These are phyloP conservation scores for Diabrotica undecimpunctata DNA, from an alignment of 1,140 invertebrate species.

Conservation along the genomic window DNA sequence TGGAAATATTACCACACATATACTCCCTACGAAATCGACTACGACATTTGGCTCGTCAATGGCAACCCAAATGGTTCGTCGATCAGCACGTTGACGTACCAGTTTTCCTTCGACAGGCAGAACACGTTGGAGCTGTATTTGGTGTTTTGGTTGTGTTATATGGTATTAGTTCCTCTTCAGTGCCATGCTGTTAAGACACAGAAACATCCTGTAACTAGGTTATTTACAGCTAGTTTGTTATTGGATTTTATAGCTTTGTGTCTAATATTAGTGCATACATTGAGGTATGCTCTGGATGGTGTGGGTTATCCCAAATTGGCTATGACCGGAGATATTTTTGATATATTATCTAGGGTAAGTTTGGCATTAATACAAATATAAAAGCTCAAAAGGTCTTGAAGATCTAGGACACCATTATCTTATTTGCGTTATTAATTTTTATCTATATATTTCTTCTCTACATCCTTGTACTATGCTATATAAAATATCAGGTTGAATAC, in stretches of 20 bases:
- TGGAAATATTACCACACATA: constrained; percentile 70
- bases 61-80: constrained; percentile 83
- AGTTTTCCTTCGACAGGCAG: constrained; percentile 95
- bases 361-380: background rate
- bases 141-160: constrained; percentile 83
- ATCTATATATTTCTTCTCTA: no score
- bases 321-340: constrained; percentile 85
- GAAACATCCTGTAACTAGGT: constrained; percentile 84
- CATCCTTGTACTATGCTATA: no score
- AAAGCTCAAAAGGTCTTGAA: no score
- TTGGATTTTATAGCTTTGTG: constrained; percentile 82
- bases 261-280: constrained; percentile 82
- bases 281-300: constrained; percentile 88
- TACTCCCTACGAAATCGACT: constrained; percentile 60
- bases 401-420: no score
- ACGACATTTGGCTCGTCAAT: constrained; percentile 95
- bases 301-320: constrained; percentile 75
- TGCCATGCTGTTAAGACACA: constrained; percentile 81
- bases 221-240: constrained; percentile 83
- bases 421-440: no score
- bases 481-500: no score
- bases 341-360: constrained; percentile 76
- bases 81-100: constrained; percentile 84
- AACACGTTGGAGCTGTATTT: constrained; percentile 91
- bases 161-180: constrained; percentile 83